These are phyloP conservation scores for Equus quagga DNA, from an alignment of 2,113 vertebrate genomes.

Conservation along the genomic window DNA sequence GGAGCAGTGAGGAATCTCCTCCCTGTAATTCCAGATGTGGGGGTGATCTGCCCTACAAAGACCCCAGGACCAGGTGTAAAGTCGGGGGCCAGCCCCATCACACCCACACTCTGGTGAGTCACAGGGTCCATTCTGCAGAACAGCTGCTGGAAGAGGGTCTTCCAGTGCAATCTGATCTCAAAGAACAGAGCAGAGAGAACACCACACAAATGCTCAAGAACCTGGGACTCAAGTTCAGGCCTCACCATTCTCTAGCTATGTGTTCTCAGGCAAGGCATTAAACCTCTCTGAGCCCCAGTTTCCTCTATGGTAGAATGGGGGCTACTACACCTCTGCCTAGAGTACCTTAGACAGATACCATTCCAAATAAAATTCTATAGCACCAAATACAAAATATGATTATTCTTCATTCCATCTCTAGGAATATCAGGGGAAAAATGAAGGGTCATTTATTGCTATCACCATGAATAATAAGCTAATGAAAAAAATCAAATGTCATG, in stretches of 20 bases:
- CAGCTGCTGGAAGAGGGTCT: background rate
- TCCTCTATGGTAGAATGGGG: background rate
- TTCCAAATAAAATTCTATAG: background rate
- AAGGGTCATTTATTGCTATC: background rate
- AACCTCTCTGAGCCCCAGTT: background rate
- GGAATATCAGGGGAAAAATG: accelerated
- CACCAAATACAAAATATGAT: background rate
- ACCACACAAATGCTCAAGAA: background rate
- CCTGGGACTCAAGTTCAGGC: background rate
- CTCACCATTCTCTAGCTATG: background rate
- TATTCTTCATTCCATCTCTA: constrained; percentile 1
- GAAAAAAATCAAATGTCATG: background rate
- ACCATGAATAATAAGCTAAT: background rate
- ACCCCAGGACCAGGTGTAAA: background rate
- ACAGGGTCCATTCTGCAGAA: background rate
- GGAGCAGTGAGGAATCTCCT: background rate
- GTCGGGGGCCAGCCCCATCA: background rate
- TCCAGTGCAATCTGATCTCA: background rate
- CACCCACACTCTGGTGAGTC: background rate
- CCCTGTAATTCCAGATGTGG: background rate
- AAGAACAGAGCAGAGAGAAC: background rate
- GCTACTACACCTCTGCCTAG: background rate
- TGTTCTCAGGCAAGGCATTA: background rate
- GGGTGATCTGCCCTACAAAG: background rate
- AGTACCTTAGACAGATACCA: background rate